Base-by-base conservation (phyloP, 2,888 invertebrate genomes). In the Patella ulyssiponensis region DNA sequence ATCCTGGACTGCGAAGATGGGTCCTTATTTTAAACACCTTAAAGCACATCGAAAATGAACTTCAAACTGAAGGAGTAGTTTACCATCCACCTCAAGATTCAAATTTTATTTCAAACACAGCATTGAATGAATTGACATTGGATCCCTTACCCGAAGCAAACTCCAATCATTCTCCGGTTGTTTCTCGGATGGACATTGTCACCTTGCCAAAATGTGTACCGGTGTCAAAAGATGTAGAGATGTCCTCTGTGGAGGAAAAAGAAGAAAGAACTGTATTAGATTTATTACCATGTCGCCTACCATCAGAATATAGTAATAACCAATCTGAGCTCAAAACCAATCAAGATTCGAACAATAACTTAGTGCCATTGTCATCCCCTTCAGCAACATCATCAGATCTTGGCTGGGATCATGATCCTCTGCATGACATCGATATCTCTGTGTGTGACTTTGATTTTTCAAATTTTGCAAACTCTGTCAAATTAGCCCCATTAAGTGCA, bases 11-110 rank as follows among this genome's bases (percentile, higher is more conserved):
- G 79, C 94, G 96, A 87, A 95, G 97, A 82, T 97, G 97, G 73
- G 97, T 98, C 90, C 94, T 98, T 81, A 97, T 98, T 88, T 97
- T 97, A 93, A 97, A 97, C 92, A 97, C 97, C 77, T 92, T 97
- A 83, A 95, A 97, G 91, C 94, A 95, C 91, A 95, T 97, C 89
- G 97, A 97, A 92, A 94, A 95, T 77, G 97, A 97, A 92, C 96
- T 97, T 94, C 83, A 86, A 53, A 88, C 90, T 77, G 93, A 93
- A 83, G 93, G 93, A 53, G 87, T 92, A 54, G 77, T 80, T 14
- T 75, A 83, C 56, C 72, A 69, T 17, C 70, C 69, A 33, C 74
- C 80, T 15, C 44, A 74, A 17, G 78, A 76, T 23, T 76, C 78
- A 7, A 78, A 78, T 64, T 71, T 71, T 52, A 75, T 80, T 69